phyloP scores from a whole-genome alignment of 2,888 invertebrate genomes.

The Agrotis segetum region DNA sequence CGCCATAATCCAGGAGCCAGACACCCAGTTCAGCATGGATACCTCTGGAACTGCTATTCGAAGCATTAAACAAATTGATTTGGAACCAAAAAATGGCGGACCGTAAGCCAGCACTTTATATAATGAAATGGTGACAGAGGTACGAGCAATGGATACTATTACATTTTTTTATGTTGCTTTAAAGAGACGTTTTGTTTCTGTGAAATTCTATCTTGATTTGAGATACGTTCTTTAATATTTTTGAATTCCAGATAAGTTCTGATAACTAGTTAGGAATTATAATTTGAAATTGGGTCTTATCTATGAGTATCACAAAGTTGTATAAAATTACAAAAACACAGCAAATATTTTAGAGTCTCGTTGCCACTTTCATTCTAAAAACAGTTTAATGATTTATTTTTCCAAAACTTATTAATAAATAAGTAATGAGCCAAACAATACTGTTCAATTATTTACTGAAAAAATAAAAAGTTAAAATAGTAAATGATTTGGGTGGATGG shows the following conservation, averaged over 20 bases:
- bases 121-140: constrained; percentile 70
- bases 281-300: neutral
- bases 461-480: no score
- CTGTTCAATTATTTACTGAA: no score
- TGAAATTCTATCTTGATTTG: neutral
- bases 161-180: constrained; percentile 36
- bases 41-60: constrained; percentile 62
- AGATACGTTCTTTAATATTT: neutral
- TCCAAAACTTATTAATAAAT: no score
- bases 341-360: no score
- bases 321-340: neutral
- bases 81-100: constrained; percentile 69
- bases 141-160: constrained; percentile 14
- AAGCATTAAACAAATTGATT: constrained; percentile 78
- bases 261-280: neutral
- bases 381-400: no score
- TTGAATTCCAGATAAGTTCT: neutral
- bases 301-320: neutral
- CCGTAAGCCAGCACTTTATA: constrained; percentile 71
- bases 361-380: no score
- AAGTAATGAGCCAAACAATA: no score
- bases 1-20: constrained; percentile 44
- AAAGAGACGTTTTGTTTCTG: constrained; percentile 5
- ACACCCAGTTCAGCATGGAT: constrained; percentile 46
- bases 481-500: no score